These are phyloP conservation scores for human DNA, from an alignment of 2,113 vertebrate species.

Conservation along the genomic window GRCh38 chr9:19774501-19775000, in stretches of 20 bases:
- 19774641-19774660: background rate
- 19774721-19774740: background rate
- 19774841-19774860: background rate
- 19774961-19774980: background rate
- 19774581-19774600: background rate
- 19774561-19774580: background rate
- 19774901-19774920: background rate
- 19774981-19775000: constrained; percentile 1
- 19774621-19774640: background rate
- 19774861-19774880: background rate
- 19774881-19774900: background rate
- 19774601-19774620: background rate
- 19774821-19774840: constrained; percentile 9
- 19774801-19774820: background rate
- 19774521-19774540: background rate
- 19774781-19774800: background rate
- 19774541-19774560: background rate
- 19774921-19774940: background rate
- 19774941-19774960: background rate
- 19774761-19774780: background rate
- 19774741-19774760: background rate
- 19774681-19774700: background rate
- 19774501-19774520: background rate
- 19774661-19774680: background rate
- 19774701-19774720: background rate